Base-by-base conservation (phyloP, 2,888 invertebrate genomes). In the Odontocerum albicorne region DNA sequence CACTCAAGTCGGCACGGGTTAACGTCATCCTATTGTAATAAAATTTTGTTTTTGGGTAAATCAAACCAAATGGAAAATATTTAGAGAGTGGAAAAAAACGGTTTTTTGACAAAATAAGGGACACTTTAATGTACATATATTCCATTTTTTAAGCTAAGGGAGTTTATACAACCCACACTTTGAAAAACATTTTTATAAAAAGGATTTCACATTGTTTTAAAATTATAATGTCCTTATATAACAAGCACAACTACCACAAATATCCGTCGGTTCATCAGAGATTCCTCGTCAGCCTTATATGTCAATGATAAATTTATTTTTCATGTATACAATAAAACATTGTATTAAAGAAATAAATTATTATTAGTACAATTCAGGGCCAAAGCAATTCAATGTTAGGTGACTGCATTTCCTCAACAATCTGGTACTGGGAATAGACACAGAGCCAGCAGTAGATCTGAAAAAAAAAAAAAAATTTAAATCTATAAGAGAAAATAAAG, bases 371-470 rank as follows among this genome's bases (percentile, higher is more conserved):
- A 15, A 19, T 56, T 56, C 50, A 60, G 7, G 60, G 60, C 57
- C 57, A 65, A 62, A 90, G 73, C 33, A 92, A 81, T 69, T 92
- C 91, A 67, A 93, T 92, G 67, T 92, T 91, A 3, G 93, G 92
- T 49, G 91, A 90, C 68, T 94, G 93, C 73, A 89, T 79, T 62
- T 87, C 78, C 64, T 87, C 79, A 66, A 91, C 87, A 49, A 90
- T 80, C 76, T 89, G 87, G 69, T 92, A 94, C 65, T 91, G 88
- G 0, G 93, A 92, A 63, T 86, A 84, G 0, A 94, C 91, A 57
- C 90, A 91, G 17, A 93, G 70, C 87, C 91, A 90, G 68, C 91
- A 92, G 67, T 94, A 93, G 16, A 88, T 81, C 92, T 93, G 75
- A 57, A 84, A 84, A 63, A 54, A 64, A 63, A 63, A 57, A 44